These are phyloP conservation scores for Ctenicera cuprea DNA, from an alignment of 2,888 invertebrate species.

Conservation along the genomic window DNA sequence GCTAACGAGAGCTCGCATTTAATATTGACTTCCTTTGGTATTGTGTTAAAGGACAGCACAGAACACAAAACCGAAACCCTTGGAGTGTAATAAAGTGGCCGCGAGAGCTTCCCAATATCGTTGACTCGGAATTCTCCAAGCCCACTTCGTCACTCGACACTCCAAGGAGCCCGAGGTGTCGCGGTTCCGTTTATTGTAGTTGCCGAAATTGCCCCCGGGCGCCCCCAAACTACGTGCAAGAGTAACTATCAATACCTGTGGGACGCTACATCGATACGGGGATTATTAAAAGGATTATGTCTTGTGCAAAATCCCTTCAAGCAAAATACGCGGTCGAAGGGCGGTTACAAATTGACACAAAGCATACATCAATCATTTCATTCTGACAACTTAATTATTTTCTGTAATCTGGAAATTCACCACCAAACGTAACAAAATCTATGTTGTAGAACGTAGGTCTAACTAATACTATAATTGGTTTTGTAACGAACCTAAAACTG, in stretches of 20 bases:
- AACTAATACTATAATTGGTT: too few relatives aligned
- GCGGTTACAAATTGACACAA: slow-evolving; percentile 28
- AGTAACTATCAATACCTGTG: slow-evolving; percentile 42
- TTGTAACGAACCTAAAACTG: too few relatives aligned
- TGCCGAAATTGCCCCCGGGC: slow-evolving; percentile 35
- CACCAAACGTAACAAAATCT: neutral
- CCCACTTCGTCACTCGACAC: slow-evolving; percentile 14
- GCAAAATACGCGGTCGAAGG: slow-evolving; percentile 29
- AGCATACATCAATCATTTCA: slow-evolving; percentile 33
- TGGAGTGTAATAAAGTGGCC: slow-evolving; percentile 13
- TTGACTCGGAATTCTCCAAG: slow-evolving; percentile 19
- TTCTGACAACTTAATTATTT: slow-evolving; percentile 37
- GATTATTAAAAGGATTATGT: slow-evolving; percentile 29
- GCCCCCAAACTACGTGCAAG: slow-evolving; percentile 34
- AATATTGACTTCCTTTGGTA: neutral
- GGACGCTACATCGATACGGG: slow-evolving; percentile 20
- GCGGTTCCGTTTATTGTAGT: slow-evolving; percentile 35
- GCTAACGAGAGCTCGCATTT: slow-evolving; percentile 12
- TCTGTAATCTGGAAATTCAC: slow-evolving; percentile 5
- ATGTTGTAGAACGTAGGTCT: too few relatives aligned
- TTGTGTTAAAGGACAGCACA: slow-evolving; percentile 21
- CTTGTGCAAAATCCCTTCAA: slow-evolving; percentile 30
- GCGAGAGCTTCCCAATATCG: slow-evolving; percentile 11
- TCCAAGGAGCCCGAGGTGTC: slow-evolving; percentile 31
- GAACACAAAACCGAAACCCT: slow-evolving; percentile 2